Evolutionary conservation across 37 sponge, comb jelly and placozoan genomes (phyloP).

Genomic region (Ianthella basta): DNA sequence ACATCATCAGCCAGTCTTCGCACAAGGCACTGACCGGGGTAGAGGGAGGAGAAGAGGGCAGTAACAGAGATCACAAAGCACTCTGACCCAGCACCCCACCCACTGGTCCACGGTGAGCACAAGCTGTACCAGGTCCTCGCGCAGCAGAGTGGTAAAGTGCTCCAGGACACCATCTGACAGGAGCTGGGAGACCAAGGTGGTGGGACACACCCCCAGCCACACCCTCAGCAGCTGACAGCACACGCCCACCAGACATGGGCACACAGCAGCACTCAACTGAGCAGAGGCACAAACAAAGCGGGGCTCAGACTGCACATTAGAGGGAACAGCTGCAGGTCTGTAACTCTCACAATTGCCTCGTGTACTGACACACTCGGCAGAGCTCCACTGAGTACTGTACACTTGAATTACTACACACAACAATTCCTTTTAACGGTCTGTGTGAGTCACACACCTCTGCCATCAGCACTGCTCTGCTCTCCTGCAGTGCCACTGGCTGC

Average conservation of each 20-base stretch:
- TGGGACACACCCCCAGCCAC: not conserved
- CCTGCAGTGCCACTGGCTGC: not conserved
- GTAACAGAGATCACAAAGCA: not conserved
- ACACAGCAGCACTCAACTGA: conserved; percentile 1
- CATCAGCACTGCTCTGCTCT: not conserved
- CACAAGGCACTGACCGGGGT: not conserved
- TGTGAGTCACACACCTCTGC: conserved; percentile 11
- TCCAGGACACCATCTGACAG: not conserved
- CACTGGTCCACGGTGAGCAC: conserved; percentile 13
- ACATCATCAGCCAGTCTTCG: not conserved
- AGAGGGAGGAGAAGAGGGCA: conserved; percentile 17
- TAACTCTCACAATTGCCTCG: no score
- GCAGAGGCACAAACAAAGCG: not conserved
- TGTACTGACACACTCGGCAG: no score
- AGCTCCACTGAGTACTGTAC: no score
- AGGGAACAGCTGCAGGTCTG: no score
- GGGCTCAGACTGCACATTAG: not conserved
- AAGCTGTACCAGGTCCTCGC: not conserved
- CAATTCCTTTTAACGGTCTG: no score
- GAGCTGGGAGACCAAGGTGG: conserved; percentile 21
- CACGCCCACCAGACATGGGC: not conserved
- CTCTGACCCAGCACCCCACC: conserved; percentile 21
- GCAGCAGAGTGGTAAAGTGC: no score
- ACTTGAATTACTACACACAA: no score
- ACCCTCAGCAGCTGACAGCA: not conserved